A percentile compares a stretch with the other conserved stretches of the same genome.
Evolutionary conservation across 37 sponge, comb jelly and placozoan genomes (phyloP).

Genomic region (Diacarnus erythraeanus): DNA sequence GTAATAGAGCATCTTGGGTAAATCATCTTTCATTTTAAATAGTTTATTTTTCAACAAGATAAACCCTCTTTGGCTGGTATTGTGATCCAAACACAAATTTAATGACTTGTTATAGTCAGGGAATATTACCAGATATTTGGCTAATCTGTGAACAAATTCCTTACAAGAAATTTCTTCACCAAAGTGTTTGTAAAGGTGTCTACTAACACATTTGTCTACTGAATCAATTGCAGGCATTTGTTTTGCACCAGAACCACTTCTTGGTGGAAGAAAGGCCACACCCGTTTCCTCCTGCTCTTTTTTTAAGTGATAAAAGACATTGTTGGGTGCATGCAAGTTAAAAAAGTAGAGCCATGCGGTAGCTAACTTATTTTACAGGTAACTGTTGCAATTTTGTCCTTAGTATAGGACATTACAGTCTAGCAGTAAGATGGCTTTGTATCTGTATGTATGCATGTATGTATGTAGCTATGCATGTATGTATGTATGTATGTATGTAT

Average conservation of each 20-base stretch:
- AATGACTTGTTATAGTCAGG: constrained; percentile 7
- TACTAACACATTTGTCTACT: neutral
- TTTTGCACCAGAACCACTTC: neutral
- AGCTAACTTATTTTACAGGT: no score
- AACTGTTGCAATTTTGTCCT: no score
- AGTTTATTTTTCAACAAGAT: no score
- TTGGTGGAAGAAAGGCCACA: neutral
- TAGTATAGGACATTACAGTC: neutral
- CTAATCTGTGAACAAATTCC: neutral
- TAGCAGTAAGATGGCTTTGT: neutral
- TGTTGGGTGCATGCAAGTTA: no score
- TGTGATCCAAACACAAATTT: no score
- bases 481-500: neutral
- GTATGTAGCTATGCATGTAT: neutral
- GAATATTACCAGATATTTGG: constrained; percentile 4
- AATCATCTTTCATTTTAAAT: no score
- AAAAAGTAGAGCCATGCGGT: no score
- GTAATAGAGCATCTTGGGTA: no score
- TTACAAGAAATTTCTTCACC: constrained; percentile 1
- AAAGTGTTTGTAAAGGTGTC: neutral
- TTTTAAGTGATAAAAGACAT: no score
- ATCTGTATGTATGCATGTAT: no score
- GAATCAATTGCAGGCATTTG: neutral
- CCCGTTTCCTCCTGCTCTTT: no score
- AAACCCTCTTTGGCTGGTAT: no score